These are phyloP conservation scores for Lacerta agilis DNA, from an alignment of 2,797 vertebrate species.

Conservation along the genomic window DNA sequence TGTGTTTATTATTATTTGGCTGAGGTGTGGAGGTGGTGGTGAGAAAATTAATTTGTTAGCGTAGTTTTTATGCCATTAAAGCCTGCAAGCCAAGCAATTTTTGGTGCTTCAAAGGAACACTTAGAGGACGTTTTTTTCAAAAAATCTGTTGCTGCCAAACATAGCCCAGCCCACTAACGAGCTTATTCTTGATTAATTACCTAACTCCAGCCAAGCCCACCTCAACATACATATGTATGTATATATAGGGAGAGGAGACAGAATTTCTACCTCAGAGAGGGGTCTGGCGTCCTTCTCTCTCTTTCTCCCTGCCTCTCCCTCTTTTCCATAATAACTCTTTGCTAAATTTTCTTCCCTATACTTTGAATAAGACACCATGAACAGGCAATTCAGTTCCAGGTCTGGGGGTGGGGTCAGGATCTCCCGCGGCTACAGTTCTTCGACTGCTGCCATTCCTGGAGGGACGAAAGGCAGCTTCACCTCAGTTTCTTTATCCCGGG, in stretches of 20 bases:
- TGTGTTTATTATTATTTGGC: not conserved
- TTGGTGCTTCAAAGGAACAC: constrained; percentile 19
- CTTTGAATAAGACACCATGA: constrained; percentile 5
- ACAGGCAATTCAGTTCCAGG: constrained; percentile 27
- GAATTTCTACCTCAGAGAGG: not conserved
- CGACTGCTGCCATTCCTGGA: constrained; percentile 14
- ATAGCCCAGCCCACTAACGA: not conserved
- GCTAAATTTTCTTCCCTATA: not conserved
- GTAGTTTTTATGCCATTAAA: not conserved
- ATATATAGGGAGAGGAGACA: not conserved
- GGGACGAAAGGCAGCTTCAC: constrained; percentile 54
- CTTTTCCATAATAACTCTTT: not conserved
- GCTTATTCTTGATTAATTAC: constrained; percentile 16
- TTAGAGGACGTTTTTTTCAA: not conserved
- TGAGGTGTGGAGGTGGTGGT: not conserved
- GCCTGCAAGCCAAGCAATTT: constrained; percentile 28
- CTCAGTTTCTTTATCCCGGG: constrained; percentile 53
- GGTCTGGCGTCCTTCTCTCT: constrained; percentile 10
- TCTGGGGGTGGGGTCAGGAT: constrained; percentile 16
- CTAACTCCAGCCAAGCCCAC: not conserved
- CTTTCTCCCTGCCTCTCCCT: not conserved
- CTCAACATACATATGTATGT: not conserved
- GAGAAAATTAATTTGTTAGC: not conserved
- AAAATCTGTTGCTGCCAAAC: constrained; percentile 3
- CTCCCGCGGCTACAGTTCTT: constrained; percentile 1